Conservation (phyloP, 2,888 invertebrate genomes). For the Synergus umbraculus region DNA sequence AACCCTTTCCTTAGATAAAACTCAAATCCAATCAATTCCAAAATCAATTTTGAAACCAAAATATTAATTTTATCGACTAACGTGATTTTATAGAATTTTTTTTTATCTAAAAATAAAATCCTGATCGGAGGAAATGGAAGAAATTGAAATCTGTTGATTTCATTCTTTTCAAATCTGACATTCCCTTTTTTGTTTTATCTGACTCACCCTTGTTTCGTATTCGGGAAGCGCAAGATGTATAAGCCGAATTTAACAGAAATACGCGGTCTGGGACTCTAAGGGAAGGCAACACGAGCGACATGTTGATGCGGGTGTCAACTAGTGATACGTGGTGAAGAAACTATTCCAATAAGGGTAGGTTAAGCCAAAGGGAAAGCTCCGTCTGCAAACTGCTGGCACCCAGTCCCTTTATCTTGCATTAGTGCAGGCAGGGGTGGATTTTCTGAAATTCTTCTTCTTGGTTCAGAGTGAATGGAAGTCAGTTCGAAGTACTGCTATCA, state of each 20-base stretch:
- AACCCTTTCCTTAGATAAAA: too few species aligned
- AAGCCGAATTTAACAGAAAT: too few species aligned
- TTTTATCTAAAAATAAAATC: neutral
- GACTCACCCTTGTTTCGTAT: too few species aligned
- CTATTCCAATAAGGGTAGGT: conserved; percentile 51
- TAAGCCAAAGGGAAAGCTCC: conserved; percentile 46
- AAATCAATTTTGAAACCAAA: too few species aligned
- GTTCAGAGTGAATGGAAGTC: conserved; percentile 1
- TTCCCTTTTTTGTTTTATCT: neutral
- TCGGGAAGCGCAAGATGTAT: too few species aligned
- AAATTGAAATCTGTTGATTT: neutral
- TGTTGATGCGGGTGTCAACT: conserved; percentile 42
- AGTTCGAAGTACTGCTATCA: neutral
- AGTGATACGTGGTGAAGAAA: conserved; percentile 49
- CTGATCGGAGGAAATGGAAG: neutral
- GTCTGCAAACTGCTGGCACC: conserved; percentile 45
- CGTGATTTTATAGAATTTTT: neutral
- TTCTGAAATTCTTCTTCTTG: conserved; percentile 14
- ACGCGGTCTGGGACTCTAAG: too few species aligned
- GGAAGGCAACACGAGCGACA: conserved; percentile 36
- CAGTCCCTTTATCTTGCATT: conserved; percentile 36
- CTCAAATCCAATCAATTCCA: neutral
- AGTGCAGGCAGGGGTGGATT: neutral
- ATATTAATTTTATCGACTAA: too few species aligned
- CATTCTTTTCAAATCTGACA: neutral